Evolutionary conservation across 2,888 invertebrate species (phyloP).

Genomic region (Cephus runcator): DNA sequence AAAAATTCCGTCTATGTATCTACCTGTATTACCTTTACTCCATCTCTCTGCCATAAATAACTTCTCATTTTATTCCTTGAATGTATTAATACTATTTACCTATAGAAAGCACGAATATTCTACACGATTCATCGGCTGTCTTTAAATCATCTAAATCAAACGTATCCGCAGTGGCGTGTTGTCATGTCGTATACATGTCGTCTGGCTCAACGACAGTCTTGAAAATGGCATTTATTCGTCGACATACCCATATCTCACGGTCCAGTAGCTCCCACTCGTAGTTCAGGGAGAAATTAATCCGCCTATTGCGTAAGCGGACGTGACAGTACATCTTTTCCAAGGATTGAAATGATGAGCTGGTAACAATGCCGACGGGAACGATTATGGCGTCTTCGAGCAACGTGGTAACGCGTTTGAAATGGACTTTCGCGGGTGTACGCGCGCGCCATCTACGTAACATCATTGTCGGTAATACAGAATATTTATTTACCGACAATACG

Average conservation of each 20-base stretch:
- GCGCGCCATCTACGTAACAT: slow-evolving; percentile 7
- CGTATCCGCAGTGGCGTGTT: too few relatives aligned
- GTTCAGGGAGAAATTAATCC: slow-evolving; percentile 45
- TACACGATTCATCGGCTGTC: too few relatives aligned
- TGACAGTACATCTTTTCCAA: slow-evolving; percentile 13
- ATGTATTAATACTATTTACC: too few relatives aligned
- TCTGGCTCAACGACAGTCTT: not conserved
- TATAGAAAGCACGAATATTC: too few relatives aligned
- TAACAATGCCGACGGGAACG: not conserved
- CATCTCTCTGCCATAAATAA: too few relatives aligned
- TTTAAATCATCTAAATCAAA: too few relatives aligned
- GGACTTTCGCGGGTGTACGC: not conserved
- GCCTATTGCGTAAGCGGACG: slow-evolving; percentile 36
- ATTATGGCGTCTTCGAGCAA: not conserved
- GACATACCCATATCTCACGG: slow-evolving; percentile 56
- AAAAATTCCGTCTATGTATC: too few relatives aligned
- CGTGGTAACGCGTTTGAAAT: not conserved
- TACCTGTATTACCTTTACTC: too few relatives aligned
- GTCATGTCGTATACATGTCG: slow-evolving; percentile 14
- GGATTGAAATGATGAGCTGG: not conserved
- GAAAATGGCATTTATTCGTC: not conserved
- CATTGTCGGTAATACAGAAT: not conserved
- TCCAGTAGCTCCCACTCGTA: slow-evolving; percentile 52
- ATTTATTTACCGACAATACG: not conserved
- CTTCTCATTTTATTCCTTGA: too few relatives aligned